Conservation (phyloP, 2,888 invertebrate genomes). For the Eilema sororculum region DNA sequence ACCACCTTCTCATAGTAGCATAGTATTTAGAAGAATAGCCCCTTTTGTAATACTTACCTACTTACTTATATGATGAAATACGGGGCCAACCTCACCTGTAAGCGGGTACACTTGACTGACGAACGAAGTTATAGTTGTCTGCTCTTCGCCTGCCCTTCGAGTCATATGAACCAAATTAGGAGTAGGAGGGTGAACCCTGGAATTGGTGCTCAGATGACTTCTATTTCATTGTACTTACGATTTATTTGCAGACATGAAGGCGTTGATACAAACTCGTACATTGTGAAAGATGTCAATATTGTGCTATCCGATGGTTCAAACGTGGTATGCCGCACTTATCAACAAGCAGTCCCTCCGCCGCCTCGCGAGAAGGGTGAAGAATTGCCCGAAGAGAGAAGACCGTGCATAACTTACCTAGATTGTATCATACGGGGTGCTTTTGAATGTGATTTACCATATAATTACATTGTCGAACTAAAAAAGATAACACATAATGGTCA, state of each 20-base stretch:
- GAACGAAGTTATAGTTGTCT: too few species aligned
- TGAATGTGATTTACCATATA: constrained; percentile 91
- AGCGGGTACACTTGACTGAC: too few species aligned
- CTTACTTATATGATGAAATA: too few species aligned
- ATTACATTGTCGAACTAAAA: constrained; percentile 91
- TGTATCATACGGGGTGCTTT: constrained; percentile 91
- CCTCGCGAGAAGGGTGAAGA: constrained; percentile 68
- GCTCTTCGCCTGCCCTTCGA: too few species aligned
- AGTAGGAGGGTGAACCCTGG: background rate
- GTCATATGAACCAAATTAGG: background rate
- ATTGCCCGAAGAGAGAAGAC: constrained; percentile 89
- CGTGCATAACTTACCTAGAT: constrained; percentile 92
- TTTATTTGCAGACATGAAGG: constrained; percentile 90
- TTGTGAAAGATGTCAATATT: constrained; percentile 88
- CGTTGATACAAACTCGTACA: constrained; percentile 90
- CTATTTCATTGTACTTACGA: background rate
- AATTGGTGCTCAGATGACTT: background rate
- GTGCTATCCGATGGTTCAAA: constrained; percentile 80
- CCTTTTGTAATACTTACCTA: too few species aligned
- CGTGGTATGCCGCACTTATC: constrained; percentile 89
- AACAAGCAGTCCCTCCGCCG: constrained; percentile 88
- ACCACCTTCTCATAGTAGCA: too few species aligned
- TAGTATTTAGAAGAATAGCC: too few species aligned
- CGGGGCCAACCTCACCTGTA: too few species aligned
- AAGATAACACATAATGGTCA: constrained; percentile 92